These are phyloP conservation scores for Eulithis testata DNA, from an alignment of 2,888 invertebrate species.

Conservation along the genomic window DNA sequence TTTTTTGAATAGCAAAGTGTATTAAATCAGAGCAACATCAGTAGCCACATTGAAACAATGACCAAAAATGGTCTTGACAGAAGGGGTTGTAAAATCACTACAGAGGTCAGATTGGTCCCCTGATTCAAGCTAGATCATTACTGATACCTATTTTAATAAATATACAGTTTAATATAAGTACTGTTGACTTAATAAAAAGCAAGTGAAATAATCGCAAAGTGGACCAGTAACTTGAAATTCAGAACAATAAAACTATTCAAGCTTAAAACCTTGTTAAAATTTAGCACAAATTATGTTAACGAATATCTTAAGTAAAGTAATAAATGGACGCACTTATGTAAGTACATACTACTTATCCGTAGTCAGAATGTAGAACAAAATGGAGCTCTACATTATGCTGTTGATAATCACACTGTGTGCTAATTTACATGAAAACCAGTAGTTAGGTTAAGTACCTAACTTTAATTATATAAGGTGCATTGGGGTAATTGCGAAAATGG, in stretches of 20 bases:
- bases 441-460: neutral
- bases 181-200: slow-evolving; percentile 16
- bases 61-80: neutral
- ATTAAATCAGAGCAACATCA: too few relatives aligned
- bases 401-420: neutral
- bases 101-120: slow-evolving; percentile 60
- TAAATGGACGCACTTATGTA: slow-evolving; percentile 70
- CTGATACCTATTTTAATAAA: slow-evolving; percentile 27
- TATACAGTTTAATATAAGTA: slow-evolving; percentile 26
- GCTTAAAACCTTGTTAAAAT: slow-evolving; percentile 45
- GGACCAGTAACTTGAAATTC: slow-evolving; percentile 52
- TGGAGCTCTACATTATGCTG: neutral
- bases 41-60: neutral
- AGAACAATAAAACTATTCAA: slow-evolving; percentile 51
- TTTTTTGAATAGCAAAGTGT: too few relatives aligned
- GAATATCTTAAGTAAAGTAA: slow-evolving; percentile 36
- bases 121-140: slow-evolving; percentile 42
- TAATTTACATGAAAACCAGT: neutral
- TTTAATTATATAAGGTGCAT: neutral
- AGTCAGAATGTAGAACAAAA: slow-evolving; percentile 44
- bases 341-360: slow-evolving; percentile 64
- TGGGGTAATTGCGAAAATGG: too few relatives aligned
- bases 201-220: slow-evolving; percentile 43
- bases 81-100: slow-evolving; percentile 33
- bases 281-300: slow-evolving; percentile 28